Evolutionary conservation across 2,113 vertebrate species (phyloP).

Genomic region (Amazona guildingii): DNA sequence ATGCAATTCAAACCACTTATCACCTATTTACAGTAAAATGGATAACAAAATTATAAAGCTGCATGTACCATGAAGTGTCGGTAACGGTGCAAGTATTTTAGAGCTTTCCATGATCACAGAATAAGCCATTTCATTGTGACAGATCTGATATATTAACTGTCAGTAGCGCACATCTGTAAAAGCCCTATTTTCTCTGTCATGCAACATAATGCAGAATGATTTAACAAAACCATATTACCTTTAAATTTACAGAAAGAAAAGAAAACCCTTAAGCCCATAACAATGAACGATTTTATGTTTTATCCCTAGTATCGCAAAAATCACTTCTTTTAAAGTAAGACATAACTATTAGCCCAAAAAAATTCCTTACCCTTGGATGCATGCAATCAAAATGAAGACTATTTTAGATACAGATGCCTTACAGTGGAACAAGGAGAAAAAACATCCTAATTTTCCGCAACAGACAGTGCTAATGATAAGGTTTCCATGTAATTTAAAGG

Average conservation of each 20-base stretch:
- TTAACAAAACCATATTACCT: neutral
- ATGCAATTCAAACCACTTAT: neutral
- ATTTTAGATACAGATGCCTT: constrained; percentile 3
- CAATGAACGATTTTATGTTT: neutral
- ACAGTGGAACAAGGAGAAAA: neutral
- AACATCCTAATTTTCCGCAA: neutral
- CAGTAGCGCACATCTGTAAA: neutral
- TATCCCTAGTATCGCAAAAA: neutral
- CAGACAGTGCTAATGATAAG: neutral
- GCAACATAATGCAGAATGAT: neutral
- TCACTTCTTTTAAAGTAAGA: neutral
- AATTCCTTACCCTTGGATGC: neutral
- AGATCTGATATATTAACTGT: neutral
- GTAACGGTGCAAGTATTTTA: neutral
- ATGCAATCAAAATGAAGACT: constrained; percentile 4
- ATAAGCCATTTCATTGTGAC: neutral
- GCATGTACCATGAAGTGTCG: neutral
- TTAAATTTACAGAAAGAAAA: neutral
- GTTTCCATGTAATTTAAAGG: neutral
- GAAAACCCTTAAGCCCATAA: neutral
- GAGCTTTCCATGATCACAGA: neutral
- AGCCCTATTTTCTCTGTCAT: neutral
- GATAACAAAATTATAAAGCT: neutral
- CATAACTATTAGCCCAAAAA: neutral
- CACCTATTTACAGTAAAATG: neutral